phyloP scores from a whole-genome alignment of 2,888 invertebrate genomes.

The Napeogenes sylphis region DNA sequence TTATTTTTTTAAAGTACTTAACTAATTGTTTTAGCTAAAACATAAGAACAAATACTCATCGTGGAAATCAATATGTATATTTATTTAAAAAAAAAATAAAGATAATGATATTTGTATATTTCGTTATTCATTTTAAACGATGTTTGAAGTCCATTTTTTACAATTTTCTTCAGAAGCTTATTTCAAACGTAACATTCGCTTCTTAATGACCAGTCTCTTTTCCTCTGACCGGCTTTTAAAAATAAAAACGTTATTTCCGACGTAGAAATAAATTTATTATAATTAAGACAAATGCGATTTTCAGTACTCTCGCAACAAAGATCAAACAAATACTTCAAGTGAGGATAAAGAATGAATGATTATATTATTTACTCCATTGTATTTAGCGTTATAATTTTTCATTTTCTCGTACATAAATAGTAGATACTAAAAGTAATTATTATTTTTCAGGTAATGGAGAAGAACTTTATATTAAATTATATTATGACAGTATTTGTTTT shows the following conservation, averaged over 20 bases:
- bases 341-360: slow-evolving; percentile 6
- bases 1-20: too few relatives aligned
- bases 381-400: too few relatives aligned
- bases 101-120: not conserved
- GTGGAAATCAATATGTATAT: too few relatives aligned
- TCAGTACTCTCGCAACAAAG: slow-evolving; percentile 12
- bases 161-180: not conserved
- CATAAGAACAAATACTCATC: too few relatives aligned
- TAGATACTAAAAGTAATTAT: too few relatives aligned
- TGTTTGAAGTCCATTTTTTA: not conserved
- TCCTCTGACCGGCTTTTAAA: not conserved
- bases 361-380: not conserved
- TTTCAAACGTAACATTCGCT: not conserved
- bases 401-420: too few relatives aligned
- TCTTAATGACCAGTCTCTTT: not conserved
- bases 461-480: too few relatives aligned
- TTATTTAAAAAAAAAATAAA: not conserved
- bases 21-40: too few relatives aligned
- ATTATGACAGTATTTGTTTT: too few relatives aligned
- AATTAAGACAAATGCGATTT: slow-evolving; percentile 18
- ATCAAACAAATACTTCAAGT: slow-evolving; percentile 12
- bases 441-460: too few relatives aligned
- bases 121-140: not conserved
- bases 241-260: slow-evolving; percentile 4
- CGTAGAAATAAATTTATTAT: slow-evolving; percentile 14